Percentiles rank a stretch among this genome's conserved stretches.
phyloP scores from a whole-genome alignment of 1,140 invertebrate species.

The Papilio xuthus region DNA sequence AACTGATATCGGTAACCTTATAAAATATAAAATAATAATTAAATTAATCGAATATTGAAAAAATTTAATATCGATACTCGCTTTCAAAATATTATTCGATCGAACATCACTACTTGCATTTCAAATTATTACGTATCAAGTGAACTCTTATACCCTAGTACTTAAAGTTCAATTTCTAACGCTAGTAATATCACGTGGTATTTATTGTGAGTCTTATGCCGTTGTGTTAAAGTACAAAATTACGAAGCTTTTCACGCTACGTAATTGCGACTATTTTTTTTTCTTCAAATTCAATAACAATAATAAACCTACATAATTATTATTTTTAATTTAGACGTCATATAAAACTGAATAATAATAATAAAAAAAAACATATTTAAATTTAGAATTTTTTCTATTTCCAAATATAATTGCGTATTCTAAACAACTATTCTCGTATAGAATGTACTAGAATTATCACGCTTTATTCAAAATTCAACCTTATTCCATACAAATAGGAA shows the following conservation, averaged over 20 bases:
- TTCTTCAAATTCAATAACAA: background rate
- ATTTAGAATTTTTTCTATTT: no score
- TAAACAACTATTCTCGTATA: background rate
- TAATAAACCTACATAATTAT: background rate
- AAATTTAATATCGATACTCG: background rate
- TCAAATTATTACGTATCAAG: slow-evolving; percentile 24
- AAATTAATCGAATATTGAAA: no score
- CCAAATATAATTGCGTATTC: background rate
- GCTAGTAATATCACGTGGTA: slow-evolving; percentile 38
- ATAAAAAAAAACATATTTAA: background rate
- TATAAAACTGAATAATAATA: no score
- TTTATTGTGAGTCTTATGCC: slow-evolving; percentile 23
- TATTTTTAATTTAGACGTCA: no score
- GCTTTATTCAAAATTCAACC: slow-evolving; percentile 9
- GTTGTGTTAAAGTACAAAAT: slow-evolving; percentile 27
- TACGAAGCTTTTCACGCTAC: background rate
- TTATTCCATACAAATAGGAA: background rate
- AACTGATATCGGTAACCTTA: no score
- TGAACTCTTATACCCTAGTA: slow-evolving; percentile 26
- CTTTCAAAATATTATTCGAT: background rate
- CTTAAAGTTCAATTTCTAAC: slow-evolving; percentile 26
- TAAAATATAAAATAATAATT: no score
- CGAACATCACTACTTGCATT: slow-evolving; percentile 23
- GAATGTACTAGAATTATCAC: background rate
- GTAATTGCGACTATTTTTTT: background rate